Conservation (phyloP, 1,140 invertebrate genomes). For the Epicauta chinensis region DNA sequence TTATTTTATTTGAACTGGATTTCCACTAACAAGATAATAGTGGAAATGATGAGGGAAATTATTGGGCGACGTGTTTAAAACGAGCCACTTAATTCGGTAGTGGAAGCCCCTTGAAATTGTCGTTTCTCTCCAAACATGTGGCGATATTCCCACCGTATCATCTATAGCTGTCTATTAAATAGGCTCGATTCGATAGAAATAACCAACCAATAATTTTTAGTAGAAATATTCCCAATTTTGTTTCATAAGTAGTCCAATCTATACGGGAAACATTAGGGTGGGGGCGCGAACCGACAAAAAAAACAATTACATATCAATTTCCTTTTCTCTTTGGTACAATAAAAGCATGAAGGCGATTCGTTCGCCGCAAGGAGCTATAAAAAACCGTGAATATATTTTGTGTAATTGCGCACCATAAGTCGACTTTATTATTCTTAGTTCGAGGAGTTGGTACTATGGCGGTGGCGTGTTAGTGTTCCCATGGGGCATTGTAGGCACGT, state of each 20-base stretch:
- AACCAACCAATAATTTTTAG: background rate
- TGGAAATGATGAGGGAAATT: too few relatives aligned
- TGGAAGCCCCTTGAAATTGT: too few relatives aligned
- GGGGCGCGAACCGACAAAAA: too few relatives aligned
- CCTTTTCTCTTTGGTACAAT: constrained; percentile 33
- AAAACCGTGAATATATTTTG: constrained; percentile 44
- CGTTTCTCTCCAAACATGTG: too few relatives aligned
- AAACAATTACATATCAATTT: constrained; percentile 43
- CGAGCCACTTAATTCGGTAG: too few relatives aligned
- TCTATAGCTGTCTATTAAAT: too few relatives aligned
- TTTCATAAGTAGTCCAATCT: too few relatives aligned
- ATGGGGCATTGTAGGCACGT: constrained; percentile 31
- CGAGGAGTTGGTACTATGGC: constrained; percentile 4
- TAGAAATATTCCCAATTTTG: constrained; percentile 23
- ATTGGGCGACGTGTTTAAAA: too few relatives aligned
- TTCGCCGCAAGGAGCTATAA: constrained; percentile 42
- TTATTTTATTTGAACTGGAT: too few relatives aligned
- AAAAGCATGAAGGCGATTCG: constrained; percentile 41
- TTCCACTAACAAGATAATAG: too few relatives aligned
- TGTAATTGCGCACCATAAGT: constrained; percentile 42
- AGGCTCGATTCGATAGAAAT: constrained; percentile 9
- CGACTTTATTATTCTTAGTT: constrained; percentile 42
- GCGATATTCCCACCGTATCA: too few relatives aligned
- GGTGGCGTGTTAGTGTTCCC: constrained; percentile 33
- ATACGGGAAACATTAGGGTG: too few relatives aligned